A percentile compares a stretch with the other conserved stretches of the same genome.
phyloP scores from a whole-genome alignment of 2,888 invertebrate species.

The Quadriops clusia region DNA sequence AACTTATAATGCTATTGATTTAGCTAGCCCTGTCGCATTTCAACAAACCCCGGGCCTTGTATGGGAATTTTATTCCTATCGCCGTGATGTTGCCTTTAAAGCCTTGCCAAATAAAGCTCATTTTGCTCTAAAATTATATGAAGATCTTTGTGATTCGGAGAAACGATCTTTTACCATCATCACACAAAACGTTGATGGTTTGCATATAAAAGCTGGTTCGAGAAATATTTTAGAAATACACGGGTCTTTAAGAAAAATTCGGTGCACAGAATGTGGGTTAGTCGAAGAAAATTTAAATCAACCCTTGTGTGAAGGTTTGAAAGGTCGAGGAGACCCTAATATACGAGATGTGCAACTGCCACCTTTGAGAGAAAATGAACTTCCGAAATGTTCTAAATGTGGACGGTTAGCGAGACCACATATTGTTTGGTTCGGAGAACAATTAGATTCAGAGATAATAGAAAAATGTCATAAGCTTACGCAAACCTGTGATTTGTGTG shows the following conservation, averaged over 20 bases:
- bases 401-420: conserved; percentile 62
- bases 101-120: conserved; percentile 66
- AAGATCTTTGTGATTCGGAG: conserved; percentile 48
- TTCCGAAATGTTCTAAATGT: conserved; percentile 65
- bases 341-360: conserved; percentile 38
- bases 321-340: conserved; percentile 43
- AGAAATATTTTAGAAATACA: conserved; percentile 76
- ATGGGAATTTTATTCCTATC: conserved; percentile 85
- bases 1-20: conserved; percentile 52
- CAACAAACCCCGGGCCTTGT: conserved; percentile 60
- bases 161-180: conserved; percentile 62
- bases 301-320: conserved; percentile 67
- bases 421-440: conserved; percentile 85
- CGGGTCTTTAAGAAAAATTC: conserved; percentile 69
- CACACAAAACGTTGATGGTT: conserved; percentile 92
- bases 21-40: conserved; percentile 65
- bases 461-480: conserved; percentile 52
- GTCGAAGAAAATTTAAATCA: conserved; percentile 54
- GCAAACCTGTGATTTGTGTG: conserved; percentile 60
- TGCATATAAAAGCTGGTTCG: conserved; percentile 86
- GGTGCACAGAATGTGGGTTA: conserved; percentile 62
- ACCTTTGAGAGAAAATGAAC: conserved; percentile 46
- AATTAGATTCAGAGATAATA: conserved; percentile 50
- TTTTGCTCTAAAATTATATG: conserved; percentile 57
- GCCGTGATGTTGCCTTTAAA: conserved; percentile 61